Base-by-base conservation (phyloP, 2,888 invertebrate genomes). In the Atrina japonica region DNA sequence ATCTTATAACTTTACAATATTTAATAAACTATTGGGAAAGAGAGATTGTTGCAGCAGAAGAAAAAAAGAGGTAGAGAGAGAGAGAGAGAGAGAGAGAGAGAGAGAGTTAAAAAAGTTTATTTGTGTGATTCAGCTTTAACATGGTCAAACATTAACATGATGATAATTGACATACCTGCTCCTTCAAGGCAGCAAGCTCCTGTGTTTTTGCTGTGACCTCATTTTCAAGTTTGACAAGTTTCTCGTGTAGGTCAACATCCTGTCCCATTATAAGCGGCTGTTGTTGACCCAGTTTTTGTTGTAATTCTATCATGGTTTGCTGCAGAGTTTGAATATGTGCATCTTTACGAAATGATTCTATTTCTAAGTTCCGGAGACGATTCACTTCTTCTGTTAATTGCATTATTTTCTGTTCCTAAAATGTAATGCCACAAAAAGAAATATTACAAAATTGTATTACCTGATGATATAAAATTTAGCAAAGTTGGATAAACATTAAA, bases 361-460 rank as follows among this genome's bases (percentile, higher is more conserved):
- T 73, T 75, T 90, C 88, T 9, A 83, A 66, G 18, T 69, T 66
- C 11, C 83, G 68, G 25, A 89, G 75, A 25, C 87, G 70, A 5
- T 73, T 78, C 9, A 88, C 76, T 68, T 89, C 89, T 23, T 88
- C 88, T 29, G 81, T 79, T 23, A 89, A 68, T 29, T 84, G 84
- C 29, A 81, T 70, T 21, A 89, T 80, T 66, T 78, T 85, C 67
- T 88, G 87, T 52, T 89, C 89, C 88, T 89, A 58, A 21, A 59
- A 63, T n/a, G 3, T 25, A n/a, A n/a, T n/a, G n/a, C n/a, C n/a
- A n/a, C n/a, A 47, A 21, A 21, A 56, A 18, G 14, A 27, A 11
- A 9, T 29, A 3, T n/a, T 53, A 18, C 30, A 29, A 29, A 30
- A n/a, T n/a, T n/a, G n/a, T n/a, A n/a, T n/a, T n/a, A n/a, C n/a